These are phyloP conservation scores for Troilus luridus DNA, from an alignment of 2,888 invertebrate genomes.

Conservation along the genomic window DNA sequence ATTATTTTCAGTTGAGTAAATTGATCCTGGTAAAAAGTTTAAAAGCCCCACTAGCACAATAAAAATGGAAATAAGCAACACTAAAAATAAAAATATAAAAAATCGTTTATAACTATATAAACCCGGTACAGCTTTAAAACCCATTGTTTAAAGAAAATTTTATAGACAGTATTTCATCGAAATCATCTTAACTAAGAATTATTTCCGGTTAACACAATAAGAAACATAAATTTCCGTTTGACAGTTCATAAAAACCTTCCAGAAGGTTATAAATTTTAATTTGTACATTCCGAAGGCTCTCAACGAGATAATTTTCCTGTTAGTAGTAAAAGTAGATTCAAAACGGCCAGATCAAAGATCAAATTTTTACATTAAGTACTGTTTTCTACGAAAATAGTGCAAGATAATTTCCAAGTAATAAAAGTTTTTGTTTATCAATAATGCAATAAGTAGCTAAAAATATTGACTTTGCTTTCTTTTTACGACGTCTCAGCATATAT, in stretches of 20 bases:
- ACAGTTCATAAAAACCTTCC: background rate
- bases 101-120: slow-evolving; percentile 71
- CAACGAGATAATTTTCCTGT: background rate
- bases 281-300: background rate
- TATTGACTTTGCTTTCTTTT: too few relatives aligned
- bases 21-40: slow-evolving; percentile 70
- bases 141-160: slow-evolving; percentile 61
- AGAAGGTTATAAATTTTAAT: background rate
- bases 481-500: too few relatives aligned
- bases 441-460: background rate
- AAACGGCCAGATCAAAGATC: background rate
- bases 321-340: background rate
- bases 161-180: background rate
- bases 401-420: background rate
- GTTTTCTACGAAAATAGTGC: background rate
- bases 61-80: slow-evolving; percentile 72
- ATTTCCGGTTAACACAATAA: background rate
- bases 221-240: background rate
- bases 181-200: background rate
- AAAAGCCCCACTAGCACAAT: slow-evolving; percentile 73
- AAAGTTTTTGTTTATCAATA: background rate
- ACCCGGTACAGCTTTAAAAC: slow-evolving; percentile 62
- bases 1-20: slow-evolving; percentile 57
- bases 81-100: slow-evolving; percentile 74
- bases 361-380: background rate